phyloP scores from a whole-genome alignment of 1,140 invertebrate genomes.

The Ips typographus region DNA sequence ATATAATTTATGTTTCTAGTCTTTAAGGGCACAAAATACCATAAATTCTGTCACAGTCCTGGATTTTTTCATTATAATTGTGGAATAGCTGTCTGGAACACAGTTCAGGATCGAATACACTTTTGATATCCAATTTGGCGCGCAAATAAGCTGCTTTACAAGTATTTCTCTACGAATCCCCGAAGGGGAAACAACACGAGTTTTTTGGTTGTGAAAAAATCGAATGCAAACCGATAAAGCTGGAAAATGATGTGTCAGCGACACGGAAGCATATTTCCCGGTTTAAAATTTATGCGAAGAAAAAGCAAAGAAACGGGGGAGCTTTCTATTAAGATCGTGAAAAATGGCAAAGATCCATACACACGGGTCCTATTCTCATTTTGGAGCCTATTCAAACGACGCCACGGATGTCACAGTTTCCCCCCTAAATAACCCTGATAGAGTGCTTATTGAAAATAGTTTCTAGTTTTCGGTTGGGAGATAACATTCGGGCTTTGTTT shows the following conservation, averaged over 20 bases:
- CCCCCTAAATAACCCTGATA: slow-evolving; percentile 12
- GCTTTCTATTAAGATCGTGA: slow-evolving; percentile 20
- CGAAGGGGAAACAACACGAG: too few relatives aligned
- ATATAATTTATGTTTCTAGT: not conserved
- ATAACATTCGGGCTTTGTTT: too few relatives aligned
- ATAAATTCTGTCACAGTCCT: too few relatives aligned
- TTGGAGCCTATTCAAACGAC: not conserved
- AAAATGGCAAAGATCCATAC: slow-evolving; percentile 12
- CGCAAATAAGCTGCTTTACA: too few relatives aligned
- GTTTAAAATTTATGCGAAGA: slow-evolving; percentile 8
- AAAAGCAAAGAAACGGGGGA: slow-evolving; percentile 7
- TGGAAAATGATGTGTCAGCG: slow-evolving; percentile 11
- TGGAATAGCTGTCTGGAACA: too few relatives aligned
- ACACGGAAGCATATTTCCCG: slow-evolving; percentile 11
- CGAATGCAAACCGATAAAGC: not conserved
- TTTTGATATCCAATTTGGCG: too few relatives aligned
- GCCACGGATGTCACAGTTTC: slow-evolving; percentile 2
- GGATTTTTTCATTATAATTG: too few relatives aligned
- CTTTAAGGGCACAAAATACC: too few relatives aligned
- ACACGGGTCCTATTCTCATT: slow-evolving; percentile 3
- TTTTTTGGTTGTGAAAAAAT: too few relatives aligned
- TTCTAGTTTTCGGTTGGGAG: not conserved
- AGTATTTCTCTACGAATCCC: too few relatives aligned
- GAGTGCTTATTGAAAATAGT: slow-evolving; percentile 10
- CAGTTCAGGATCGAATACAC: too few relatives aligned